These are phyloP conservation scores for Diacarnus erythraeanus DNA, from an alignment of 37 sponge, comb jelly and placozoan genomes.

Conservation along the genomic window DNA sequence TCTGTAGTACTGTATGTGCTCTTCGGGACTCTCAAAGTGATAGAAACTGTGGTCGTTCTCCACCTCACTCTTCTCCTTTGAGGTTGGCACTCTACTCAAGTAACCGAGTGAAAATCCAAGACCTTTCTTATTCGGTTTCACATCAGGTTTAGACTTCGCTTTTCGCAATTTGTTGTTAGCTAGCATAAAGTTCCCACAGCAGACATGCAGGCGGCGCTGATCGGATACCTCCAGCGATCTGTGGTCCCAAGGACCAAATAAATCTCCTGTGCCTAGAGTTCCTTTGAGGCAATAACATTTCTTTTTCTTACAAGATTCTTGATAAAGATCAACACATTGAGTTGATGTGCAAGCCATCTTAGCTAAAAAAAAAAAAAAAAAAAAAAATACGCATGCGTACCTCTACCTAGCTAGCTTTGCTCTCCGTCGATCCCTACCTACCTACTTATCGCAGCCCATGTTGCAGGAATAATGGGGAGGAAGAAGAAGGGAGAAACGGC, in stretches of 20 bases:
- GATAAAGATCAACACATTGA: background rate
- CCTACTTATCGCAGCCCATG: too few species aligned
- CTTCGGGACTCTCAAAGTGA: slow-evolving; percentile 5
- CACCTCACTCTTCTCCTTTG: background rate
- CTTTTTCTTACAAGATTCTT: background rate
- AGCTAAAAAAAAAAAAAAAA: too few species aligned
- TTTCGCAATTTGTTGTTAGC: background rate
- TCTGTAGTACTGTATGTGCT: slow-evolving; percentile 3
- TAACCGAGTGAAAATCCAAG: background rate
- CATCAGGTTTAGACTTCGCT: background rate
- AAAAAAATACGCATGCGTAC: background rate
- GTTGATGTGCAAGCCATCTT: too few species aligned
- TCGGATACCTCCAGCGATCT: background rate
- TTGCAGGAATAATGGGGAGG: background rate
- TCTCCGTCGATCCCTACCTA: too few species aligned
- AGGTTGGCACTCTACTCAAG: background rate
- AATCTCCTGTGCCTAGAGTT: background rate
- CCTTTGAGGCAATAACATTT: background rate
- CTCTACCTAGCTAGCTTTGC: too few species aligned
- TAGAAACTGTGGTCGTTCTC: background rate
- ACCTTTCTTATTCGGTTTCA: background rate
- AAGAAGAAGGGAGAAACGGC: background rate
- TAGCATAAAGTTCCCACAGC: background rate
- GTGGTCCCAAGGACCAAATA: background rate
- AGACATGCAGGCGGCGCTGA: background rate